Base-by-base conservation (phyloP, 1,140 invertebrate species). In the Macrotrachela quadricornifera region DNA sequence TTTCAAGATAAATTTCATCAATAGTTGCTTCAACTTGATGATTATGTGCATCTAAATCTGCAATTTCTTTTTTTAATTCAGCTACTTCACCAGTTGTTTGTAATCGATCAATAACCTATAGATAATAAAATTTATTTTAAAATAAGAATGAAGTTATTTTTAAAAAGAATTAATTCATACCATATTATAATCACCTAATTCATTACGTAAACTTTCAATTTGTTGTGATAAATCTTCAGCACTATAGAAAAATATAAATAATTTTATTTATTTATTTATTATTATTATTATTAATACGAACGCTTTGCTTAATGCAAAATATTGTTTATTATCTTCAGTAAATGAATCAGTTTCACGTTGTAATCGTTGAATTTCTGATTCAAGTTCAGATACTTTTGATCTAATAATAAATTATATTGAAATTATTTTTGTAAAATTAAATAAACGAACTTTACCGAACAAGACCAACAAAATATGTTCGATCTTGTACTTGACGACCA, bases 151-250 rank as follows among this genome's bases (percentile, higher is more conserved):
- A n/a, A n/a, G n/a, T n/a, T n/a, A n/a, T n/a, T n/a, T n/a, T n/a
- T n/a, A n/a, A n/a, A 30, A 30, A 30, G 8, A 30, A 4, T 30
- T 30, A 30, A 30, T 30, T 8, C 2, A 30, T 30, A 30, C 53
- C 46, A 46, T 54, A 18, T 54, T 54, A 18, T 49, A 54, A 50
- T 54, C 53, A 10, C 46, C 53, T 18, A 49, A 39, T 36, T 54
- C 47, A 10, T 46, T 46, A 45, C 53, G 30, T 21, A 50, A 36
- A 15, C 46, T 44, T 38, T 54, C 53, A 38, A 54, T 44, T 46
- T 54, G 46, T 18, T 54, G 46, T 15, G 46, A 49, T 14, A 49
- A 44, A 17, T 54, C 53, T 38, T 54, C 53, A 44, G 53, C 53
- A 39, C 53, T 48, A 4, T 37, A 51, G 30, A 50, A 43, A 40